These are phyloP conservation scores for Ganaspis sp. DNA, from an alignment of 1,140 invertebrate species.

Conservation along the genomic window DNA sequence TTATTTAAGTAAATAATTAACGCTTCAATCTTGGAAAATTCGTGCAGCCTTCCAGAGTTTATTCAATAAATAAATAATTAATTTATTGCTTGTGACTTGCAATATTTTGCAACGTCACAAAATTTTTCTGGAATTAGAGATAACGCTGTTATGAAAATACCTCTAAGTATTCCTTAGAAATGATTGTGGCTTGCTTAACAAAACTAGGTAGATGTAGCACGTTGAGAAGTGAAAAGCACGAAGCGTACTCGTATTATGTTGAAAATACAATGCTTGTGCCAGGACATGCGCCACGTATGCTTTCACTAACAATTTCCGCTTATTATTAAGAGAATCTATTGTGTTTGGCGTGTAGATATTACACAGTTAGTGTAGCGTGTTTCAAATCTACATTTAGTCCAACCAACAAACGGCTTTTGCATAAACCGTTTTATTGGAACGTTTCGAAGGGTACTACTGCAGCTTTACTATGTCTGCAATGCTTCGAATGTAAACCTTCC, in stretches of 20 bases:
- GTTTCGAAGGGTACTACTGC: neutral
- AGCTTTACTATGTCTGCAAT: constrained; percentile 11
- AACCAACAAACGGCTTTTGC: constrained; percentile 26
- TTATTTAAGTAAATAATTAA: too few species aligned
- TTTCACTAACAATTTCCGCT: constrained; percentile 25
- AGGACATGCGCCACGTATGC: constrained; percentile 7
- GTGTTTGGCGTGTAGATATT: constrained; percentile 17
- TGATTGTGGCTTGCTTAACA: neutral
- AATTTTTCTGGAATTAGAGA: too few species aligned
- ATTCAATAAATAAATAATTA: too few species aligned
- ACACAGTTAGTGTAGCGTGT: constrained; percentile 15
- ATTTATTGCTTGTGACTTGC: too few species aligned
- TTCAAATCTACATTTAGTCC: constrained; percentile 12
- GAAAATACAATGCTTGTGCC: constrained; percentile 18
- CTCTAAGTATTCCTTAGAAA: neutral
- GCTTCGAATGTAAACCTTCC: neutral
- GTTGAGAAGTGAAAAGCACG: neutral
- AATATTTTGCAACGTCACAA: too few species aligned
- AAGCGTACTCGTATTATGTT: constrained; percentile 19
- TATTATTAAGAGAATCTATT: constrained; percentile 13
- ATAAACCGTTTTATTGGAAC: constrained; percentile 14
- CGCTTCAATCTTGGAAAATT: too few species aligned
- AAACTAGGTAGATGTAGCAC: neutral
- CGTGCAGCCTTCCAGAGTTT: too few species aligned
- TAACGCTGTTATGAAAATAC: too few species aligned